Evolutionary conservation across 2,888 invertebrate species (phyloP), one percentile per base, ranked within the genome.

Genomic region (Amphimallon solstitiale): DNA sequence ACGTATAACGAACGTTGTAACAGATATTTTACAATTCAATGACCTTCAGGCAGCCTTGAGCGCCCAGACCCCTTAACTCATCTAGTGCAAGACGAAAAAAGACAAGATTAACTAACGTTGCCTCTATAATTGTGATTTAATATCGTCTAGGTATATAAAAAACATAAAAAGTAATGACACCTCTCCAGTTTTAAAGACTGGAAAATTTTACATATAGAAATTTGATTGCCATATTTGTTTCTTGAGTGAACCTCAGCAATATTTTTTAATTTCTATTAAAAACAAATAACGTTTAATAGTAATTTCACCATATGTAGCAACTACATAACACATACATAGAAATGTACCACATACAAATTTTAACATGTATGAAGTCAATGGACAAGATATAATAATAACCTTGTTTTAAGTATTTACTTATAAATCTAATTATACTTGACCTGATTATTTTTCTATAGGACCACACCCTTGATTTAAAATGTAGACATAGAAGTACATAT

Each of bases 31-130:
- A 59, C 10, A 15, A 59, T 38, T 14, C 56, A 59, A 59, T 59
- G 56, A 59, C 56, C 56, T 59, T 59, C 56, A 59, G 15, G 29
- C 56, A 59, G 56, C 56, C 56, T 59, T 59, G 56, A 59, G 56
- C 43, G 43, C 43, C n/a, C 14, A 29, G 15, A 43, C 29, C 43
- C 56, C 10, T 34, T 14, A 51, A 35, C 15, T 35, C 17, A 34
- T 35, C 51, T 51, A 34, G n/a, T 51, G 35, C 17, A 14, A 7
- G n/a, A 34, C 17, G 6, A 35, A 34, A 5, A 17, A 51, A 51
- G 34, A 51, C 51, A 35, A 12, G 35, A 51, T 51, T 51, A 51
- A 17, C 51, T 51, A 34, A 17, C 35, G 35, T 34, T 15, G 51
- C 10, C 14, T 2, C n/a, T 5, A 17, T 51, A 51, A 35, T 17